These are phyloP conservation scores for Ciconia nigra DNA, from an alignment of 2,797 vertebrate genomes.

Conservation along the genomic window DNA sequence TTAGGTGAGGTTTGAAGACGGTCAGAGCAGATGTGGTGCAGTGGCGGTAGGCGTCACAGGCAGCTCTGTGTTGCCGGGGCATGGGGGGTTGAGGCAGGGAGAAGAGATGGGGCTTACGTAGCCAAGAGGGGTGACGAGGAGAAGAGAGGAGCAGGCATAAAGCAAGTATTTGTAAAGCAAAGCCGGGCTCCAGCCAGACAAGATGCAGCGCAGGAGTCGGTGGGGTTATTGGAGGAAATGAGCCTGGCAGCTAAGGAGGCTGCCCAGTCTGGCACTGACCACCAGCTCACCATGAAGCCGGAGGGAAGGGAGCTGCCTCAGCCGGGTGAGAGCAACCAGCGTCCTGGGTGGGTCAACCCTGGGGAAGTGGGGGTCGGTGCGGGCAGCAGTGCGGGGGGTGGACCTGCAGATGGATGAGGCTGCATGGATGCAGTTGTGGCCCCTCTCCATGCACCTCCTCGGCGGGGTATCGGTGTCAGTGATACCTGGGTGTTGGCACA, in stretches of 20 bases:
- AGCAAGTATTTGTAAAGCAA: not conserved
- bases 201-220: accelerated
- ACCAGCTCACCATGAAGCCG: accelerated
- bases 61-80: accelerated
- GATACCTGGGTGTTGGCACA: not conserved
- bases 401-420: not conserved
- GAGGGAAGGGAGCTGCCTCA: not conserved
- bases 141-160: not conserved
- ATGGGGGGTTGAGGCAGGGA: not conserved
- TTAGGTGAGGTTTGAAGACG: not conserved
- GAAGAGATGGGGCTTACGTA: accelerated
- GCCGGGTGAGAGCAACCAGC: accelerated
- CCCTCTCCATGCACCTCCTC: not conserved
- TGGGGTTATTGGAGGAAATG: not conserved
- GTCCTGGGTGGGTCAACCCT: not conserved
- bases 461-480: accelerated
- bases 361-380: accelerated
- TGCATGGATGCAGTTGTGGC: accelerated
- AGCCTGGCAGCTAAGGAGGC: not conserved
- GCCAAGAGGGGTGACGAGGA: not conserved
- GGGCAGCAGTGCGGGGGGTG: not conserved
- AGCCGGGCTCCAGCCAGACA: not conserved
- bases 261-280: not conserved
- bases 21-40: not conserved
- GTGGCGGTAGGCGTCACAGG: not conserved